Base-by-base conservation (phyloP, 2,888 invertebrate species). In the Sinelater perroti region DNA sequence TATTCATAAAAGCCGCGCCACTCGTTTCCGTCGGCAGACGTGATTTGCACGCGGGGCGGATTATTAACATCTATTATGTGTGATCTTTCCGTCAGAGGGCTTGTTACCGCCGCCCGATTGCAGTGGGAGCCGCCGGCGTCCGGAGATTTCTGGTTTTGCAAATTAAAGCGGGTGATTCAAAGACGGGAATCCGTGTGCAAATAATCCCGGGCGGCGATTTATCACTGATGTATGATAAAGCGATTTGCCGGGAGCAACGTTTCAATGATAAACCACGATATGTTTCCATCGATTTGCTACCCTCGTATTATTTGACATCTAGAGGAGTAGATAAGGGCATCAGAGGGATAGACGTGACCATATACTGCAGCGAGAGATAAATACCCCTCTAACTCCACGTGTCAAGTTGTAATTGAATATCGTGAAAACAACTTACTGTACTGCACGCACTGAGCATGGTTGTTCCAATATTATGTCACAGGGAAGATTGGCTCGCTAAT, bases 1-100 rank as follows among this genome's bases (percentile, higher is more conserved):
- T 51, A 51, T 51, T 51, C 51, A 51, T 51, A 51, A 51, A 51
- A 28, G 46, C 30, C 30, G 31, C 30, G 24, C 51, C 51, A 51
- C 51, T 40, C 40, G 33, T 42, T 42, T 51, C 51, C 51, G 20
- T 18, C 2, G 20, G 13, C 7, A 38, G 30, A 36, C 40, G 30
- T 51, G 51, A 51, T 51, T 51, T 51, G 40, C 31, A 51, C 40
- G 26, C 40, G 51, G 36, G 51, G 38, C 13, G 28, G 38, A 51
- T 20, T 26, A 46, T 46, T 46, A 46, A 46, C 28, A 46, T 46
- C 30, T 45, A 31, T 46, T 46, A 46, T 46, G 20, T 20, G 35
- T 35, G 33, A 47, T 47, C 33, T 47, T 47, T 47, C 47, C 33
- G 24, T n/a, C 35, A 35, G 47, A 47, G 35, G 10, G 47, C 35